Base-by-base conservation (phyloP, 2,797 vertebrate species). In the Psittacula echo region DNA sequence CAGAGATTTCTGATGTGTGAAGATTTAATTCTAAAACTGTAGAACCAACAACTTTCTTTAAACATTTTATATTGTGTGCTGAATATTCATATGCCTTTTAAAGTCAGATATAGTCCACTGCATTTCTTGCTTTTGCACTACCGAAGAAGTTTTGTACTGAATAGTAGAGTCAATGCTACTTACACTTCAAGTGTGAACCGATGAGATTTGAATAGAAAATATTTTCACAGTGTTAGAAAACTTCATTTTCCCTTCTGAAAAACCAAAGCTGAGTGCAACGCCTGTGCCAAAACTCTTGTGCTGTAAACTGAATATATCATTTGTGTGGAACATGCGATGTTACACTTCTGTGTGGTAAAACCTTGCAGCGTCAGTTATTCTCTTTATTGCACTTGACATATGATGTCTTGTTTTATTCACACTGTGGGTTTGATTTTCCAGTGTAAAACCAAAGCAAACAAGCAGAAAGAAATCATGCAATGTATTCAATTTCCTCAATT, bases 91-190 rank as follows among this genome's bases (percentile, higher is more conserved):
- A 91, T 72, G 83, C 93, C 92, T 96, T 97, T 97, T 91, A 71
- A 95, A 96, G 88, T 97, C 89, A 95, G 87, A 90, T 96, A 89
- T 78, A 90, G 89, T 95, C 94, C 96, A 96, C 95, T 96, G 91
- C 96, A 95, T 96, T 97, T 95, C 96, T 42, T 96, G 96, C 97
- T 97, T 98, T 97, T 98, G 96, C 97, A 97, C 98, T 97, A 91
- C 93, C 92, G 88, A 96, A 96, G 86, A 95, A 78, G 62, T 97
- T 97, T 97, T 98, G 86, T 98, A 98, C 94, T 96, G 91, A 97
- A 71, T 96, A 96, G 75, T 96, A 97, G 95, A 97, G 94, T 94
- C 74, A 3, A 95, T 95, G 94, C 93, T 97, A 97, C 96, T 97
- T 98, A 93, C 94, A 97, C 96, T 96, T 95, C 81, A 94, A 89